Percentiles rank a stretch among this genome's conserved stretches.
Conservation (phyloP, 2,888 invertebrate species). For the Cyclophora punctaria region DNA sequence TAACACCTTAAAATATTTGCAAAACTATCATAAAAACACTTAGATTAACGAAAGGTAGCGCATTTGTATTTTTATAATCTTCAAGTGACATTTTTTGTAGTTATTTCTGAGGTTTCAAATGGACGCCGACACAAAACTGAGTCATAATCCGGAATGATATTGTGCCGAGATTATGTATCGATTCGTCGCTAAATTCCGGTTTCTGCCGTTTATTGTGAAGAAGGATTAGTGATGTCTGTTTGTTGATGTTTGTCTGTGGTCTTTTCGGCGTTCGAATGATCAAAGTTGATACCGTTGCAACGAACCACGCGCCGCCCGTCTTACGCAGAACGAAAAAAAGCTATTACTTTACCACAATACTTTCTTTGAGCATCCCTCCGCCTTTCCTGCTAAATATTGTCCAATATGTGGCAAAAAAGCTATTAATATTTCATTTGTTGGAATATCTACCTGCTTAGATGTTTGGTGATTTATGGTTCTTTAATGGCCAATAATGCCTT, state of each 20-base stretch:
- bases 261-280: conserved; percentile 28
- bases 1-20: conserved; percentile 36
- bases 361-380: conserved; percentile 28
- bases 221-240: conserved; percentile 59
- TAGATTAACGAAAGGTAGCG: conserved; percentile 19
- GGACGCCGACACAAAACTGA: conserved; percentile 54
- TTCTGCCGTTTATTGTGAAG: conserved; percentile 54
- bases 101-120: conserved; percentile 36
- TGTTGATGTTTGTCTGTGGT: conserved; percentile 47
- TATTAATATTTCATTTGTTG: conserved; percentile 14
- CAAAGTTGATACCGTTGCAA: conserved; percentile 33
- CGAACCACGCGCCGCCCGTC: conserved; percentile 33
- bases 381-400: conserved; percentile 27
- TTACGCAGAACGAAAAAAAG: conserved; percentile 56
- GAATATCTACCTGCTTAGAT: conserved; percentile 12
- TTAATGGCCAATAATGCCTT: too few species aligned
- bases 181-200: conserved; percentile 59
- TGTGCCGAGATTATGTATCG: conserved; percentile 59
- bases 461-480: neutral
- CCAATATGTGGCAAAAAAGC: conserved; percentile 21
- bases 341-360: conserved; percentile 19
- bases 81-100: conserved; percentile 25
- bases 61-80: conserved; percentile 31
- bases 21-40: conserved; percentile 20
- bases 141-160: conserved; percentile 61